These are phyloP conservation scores for Hydra vulgaris DNA, from an alignment of 30 jellyfish, hydroid and myxozoan species.

Conservation along the genomic window DNA sequence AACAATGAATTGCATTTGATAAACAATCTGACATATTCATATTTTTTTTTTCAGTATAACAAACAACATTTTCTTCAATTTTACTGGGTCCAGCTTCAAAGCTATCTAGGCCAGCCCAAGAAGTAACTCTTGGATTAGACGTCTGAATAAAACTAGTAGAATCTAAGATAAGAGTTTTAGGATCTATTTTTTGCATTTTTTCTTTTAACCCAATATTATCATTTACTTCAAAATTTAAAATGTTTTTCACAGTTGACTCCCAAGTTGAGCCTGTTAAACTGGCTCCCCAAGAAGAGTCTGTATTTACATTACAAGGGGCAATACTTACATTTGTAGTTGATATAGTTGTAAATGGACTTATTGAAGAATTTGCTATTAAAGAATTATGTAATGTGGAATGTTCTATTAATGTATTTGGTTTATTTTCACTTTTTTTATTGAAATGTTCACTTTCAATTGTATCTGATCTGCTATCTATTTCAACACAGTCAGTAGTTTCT, in stretches of 20 bases:
- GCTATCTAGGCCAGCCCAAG: slow-evolving; percentile 92
- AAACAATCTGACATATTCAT: slow-evolving; percentile 2
- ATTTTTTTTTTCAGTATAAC: slow-evolving; percentile 23
- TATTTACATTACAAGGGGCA: not conserved
- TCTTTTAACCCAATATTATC: slow-evolving; percentile 1
- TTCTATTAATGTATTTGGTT: not conserved
- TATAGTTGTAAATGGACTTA: not conserved
- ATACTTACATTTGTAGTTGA: not conserved
- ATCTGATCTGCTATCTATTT: not conserved
- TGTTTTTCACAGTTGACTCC: slow-evolving; percentile 10
- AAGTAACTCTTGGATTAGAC: slow-evolving; percentile 54
- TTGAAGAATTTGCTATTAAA: not conserved
- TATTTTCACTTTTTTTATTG: not conserved
- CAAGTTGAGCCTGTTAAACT: slow-evolving; percentile 41
- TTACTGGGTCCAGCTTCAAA: slow-evolving; percentile 46
- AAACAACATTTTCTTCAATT: slow-evolving; percentile 7
- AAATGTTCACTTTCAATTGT: not conserved
- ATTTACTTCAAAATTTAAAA: not conserved
- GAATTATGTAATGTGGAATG: not conserved
- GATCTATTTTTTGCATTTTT: not conserved
- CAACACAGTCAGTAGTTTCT: slow-evolving; percentile 17
- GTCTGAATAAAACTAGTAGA: slow-evolving; percentile 4
- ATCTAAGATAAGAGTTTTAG: not conserved
- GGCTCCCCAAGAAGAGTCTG: slow-evolving; percentile 36
- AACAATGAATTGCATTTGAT: slow-evolving; percentile 5